Base-by-base conservation (phyloP, 2,888 invertebrate species). In the Tenthredo mesomela region DNA sequence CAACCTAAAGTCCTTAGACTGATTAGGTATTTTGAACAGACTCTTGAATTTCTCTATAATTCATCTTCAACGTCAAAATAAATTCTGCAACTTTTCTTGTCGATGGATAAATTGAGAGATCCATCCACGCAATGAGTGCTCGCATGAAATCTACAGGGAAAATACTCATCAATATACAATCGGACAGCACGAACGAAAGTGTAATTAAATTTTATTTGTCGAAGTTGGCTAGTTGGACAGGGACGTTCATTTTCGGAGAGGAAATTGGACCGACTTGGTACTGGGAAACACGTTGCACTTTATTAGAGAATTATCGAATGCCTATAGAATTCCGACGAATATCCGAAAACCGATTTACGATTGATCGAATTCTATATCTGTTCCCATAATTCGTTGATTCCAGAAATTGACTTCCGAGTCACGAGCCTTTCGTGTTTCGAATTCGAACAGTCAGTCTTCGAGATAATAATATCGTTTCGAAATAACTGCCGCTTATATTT, bases 191-290 rank as follows among this genome's bases (percentile, higher is more conserved):
- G 10, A 18, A 2, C n/a, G n/a, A 54, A 18, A 47, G 77, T 33
- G 54, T 50, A 54, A 29, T 77, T 77, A 33, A 77, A 77, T 77
- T 33, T 54, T 25, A n/a, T 9, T 50, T 3, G 29, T 50, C 3
- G 18, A 4, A 77, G 77, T 54, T 29, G 50, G 50, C 73, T 25
- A 43, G 37, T 80, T 40, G 80, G n/a, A 80, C 25, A 43, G 40
- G 80, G 80, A 80, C 61, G 80, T 65, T 80, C 12, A 65, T 80
- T 80, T 65, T 61, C 80, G 4, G 54, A n/a, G 25, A 80, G 80
- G 80, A 80, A 61, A 80, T 80, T 80, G 43, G 80, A 21, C 37
- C 33, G 50, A 9, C 50, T 54, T 29, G 29, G 50, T 9, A 77
- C 40, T 73, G 50, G 50, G 54, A 77, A 77, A 77, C 77, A 54